These are phyloP conservation scores for Oryctes rhinoceros DNA, from an alignment of 1,140 invertebrate genomes.

Conservation along the genomic window DNA sequence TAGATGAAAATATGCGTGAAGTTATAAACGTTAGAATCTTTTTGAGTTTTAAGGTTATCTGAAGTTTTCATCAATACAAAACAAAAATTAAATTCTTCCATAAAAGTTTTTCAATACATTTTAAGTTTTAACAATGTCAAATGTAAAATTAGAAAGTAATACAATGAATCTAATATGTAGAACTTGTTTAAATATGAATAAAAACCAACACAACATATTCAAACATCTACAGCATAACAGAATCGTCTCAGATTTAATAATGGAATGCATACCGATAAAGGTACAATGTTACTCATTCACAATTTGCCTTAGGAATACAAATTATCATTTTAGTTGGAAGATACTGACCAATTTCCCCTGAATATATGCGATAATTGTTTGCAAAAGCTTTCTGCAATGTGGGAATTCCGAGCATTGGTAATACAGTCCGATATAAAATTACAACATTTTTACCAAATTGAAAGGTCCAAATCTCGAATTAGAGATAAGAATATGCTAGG, in stretches of 20 bases:
- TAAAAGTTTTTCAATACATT: background rate
- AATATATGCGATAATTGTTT: constrained; percentile 8
- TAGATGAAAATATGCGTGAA: no score
- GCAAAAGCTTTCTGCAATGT: background rate
- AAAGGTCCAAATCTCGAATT: background rate
- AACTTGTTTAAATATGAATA: constrained; percentile 7
- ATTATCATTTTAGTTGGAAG: background rate
- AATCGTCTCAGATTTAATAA: background rate
- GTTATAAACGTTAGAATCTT: no score
- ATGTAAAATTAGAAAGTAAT: background rate
- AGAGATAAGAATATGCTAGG: background rate
- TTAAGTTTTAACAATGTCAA: background rate
- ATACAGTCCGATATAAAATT: background rate
- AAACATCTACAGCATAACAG: background rate
- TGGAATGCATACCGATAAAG: constrained; percentile 12
- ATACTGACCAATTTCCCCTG: background rate
- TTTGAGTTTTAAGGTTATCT: no score
- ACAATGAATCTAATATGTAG: background rate
- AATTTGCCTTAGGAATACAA: background rate
- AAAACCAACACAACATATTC: background rate
- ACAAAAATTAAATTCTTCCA: no score
- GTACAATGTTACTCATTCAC: background rate
- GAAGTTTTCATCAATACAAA: no score
- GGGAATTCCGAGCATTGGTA: background rate
- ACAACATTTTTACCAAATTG: background rate